Conservation (phyloP, 2,113 vertebrate species). For the Malurus melanocephalus region DNA sequence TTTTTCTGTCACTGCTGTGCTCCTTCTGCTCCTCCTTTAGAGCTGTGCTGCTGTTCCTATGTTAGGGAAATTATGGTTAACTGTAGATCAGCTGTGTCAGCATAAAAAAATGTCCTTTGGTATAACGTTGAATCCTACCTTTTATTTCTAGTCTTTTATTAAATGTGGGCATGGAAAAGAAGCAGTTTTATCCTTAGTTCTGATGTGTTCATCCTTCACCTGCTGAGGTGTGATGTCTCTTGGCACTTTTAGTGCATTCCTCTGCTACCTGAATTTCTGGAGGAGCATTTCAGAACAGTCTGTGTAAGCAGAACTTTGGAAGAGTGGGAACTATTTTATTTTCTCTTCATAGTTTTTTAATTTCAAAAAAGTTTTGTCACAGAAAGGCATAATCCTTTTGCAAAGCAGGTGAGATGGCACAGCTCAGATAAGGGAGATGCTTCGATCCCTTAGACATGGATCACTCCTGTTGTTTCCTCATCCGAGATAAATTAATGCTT, state of each 20-base stretch:
- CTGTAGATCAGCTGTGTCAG: neutral
- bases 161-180: neutral
- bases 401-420: neutral
- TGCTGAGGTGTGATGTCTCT: neutral
- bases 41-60: neutral
- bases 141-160: neutral
- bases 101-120: neutral
- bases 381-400: neutral
- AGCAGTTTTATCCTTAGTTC: neutral
- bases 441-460: neutral
- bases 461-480: neutral
- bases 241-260: neutral
- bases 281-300: neutral
- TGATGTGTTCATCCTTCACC: neutral
- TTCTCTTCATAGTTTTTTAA: neutral
- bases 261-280: neutral
- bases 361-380: neutral
- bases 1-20: neutral
- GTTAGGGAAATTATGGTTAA: neutral
- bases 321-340: neutral
- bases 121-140: neutral
- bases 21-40: neutral
- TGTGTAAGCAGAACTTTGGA: neutral
- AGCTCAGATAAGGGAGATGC: neutral
- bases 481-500: neutral